A percentile compares a stretch with the other conserved stretches of the same genome.
Evolutionary conservation across 1,140 invertebrate species (phyloP).

Genomic region (Microplitis mediator): DNA sequence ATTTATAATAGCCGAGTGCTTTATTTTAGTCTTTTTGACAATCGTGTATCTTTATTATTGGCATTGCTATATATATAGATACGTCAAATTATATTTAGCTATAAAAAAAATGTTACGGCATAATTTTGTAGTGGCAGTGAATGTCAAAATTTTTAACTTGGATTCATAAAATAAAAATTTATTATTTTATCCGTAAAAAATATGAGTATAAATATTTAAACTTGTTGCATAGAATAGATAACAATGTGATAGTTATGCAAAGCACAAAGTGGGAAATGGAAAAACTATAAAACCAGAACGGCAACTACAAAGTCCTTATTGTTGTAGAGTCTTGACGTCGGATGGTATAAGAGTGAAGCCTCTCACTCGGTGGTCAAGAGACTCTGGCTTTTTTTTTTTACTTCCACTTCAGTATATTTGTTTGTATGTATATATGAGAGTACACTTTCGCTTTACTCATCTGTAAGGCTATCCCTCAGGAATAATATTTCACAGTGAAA

Average conservation of each 20-base stretch:
- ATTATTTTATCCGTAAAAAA: too few relatives aligned
- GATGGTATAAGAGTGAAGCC: background rate
- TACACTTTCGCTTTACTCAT: conserved; percentile 32
- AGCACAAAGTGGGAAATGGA: conserved; percentile 23
- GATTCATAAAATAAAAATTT: too few relatives aligned
- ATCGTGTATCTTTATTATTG: too few relatives aligned
- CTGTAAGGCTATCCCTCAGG: conserved; percentile 17
- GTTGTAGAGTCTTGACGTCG: background rate
- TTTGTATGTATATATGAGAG: too few relatives aligned
- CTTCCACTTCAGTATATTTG: background rate
- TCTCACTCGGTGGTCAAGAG: conserved; percentile 3
- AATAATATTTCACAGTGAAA: conserved; percentile 48
- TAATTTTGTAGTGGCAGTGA: too few relatives aligned
- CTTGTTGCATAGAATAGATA: background rate
- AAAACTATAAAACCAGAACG: conserved; percentile 25
- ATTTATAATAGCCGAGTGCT: too few relatives aligned
- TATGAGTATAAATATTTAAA: background rate
- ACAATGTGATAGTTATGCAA: background rate
- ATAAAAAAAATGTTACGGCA: too few relatives aligned
- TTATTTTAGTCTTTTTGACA: too few relatives aligned
- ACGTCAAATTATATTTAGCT: too few relatives aligned
- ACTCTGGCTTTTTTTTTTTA: background rate
- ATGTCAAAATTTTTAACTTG: too few relatives aligned
- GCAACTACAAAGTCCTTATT: conserved; percentile 14
- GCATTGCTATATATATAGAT: too few relatives aligned